phyloP scores from a whole-genome alignment of 2,113 vertebrate genomes.

The Accipiter virgatus region DNA sequence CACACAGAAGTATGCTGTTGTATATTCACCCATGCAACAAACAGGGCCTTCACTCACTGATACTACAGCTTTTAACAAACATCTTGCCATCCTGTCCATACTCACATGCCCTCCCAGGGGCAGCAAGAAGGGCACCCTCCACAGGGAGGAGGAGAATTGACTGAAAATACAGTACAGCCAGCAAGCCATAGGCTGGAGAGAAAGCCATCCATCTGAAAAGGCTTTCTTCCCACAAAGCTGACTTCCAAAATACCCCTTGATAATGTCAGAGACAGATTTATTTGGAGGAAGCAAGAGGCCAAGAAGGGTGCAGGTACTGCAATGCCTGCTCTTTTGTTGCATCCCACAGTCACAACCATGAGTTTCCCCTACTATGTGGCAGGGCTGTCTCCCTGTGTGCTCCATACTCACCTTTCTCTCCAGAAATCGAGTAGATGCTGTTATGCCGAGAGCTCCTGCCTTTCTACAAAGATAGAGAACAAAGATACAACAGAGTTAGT shows the following conservation, averaged over 20 bases:
- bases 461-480: neutral
- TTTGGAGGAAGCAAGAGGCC: neutral
- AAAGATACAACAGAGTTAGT: neutral
- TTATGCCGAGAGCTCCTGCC: conserved; percentile 44
- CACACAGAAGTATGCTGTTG: rapidly evolving
- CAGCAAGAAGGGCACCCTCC: neutral
- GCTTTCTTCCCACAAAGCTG: neutral
- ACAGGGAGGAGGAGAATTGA: too few relatives aligned
- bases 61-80: rapidly evolving
- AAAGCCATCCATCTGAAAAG: rapidly evolving
- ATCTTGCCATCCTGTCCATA: neutral
- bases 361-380: rapidly evolving
- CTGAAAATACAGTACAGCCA: neutral
- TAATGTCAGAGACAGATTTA: too few relatives aligned
- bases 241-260: neutral
- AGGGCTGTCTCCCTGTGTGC: neutral
- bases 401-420: conserved; percentile 46
- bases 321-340: neutral
- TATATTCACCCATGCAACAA: rapidly evolving
- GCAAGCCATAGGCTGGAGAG: neutral
- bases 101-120: too few relatives aligned
- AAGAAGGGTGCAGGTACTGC: neutral
- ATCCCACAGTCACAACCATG: rapidly evolving
- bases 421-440: conserved; percentile 35
- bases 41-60: neutral